Conservation (phyloP, 2,797 vertebrate genomes). For the Dipus sagitta region DNA sequence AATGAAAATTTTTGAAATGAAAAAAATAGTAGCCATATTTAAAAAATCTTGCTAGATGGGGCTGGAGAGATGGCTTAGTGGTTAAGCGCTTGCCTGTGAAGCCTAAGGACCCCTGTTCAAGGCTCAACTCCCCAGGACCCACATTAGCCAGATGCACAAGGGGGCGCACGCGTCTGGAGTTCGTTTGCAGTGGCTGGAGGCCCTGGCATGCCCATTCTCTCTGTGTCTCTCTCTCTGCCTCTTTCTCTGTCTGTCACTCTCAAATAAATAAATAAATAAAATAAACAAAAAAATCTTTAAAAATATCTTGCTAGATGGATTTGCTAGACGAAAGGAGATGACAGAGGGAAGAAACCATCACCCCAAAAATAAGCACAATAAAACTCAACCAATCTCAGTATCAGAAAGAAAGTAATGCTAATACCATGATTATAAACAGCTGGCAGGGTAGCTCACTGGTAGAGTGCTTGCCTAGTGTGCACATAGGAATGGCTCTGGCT, state of each 20-base stretch:
- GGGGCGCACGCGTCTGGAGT: too few relatives aligned
- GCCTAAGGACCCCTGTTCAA: too few relatives aligned
- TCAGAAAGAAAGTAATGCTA: background rate
- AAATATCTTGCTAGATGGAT: background rate
- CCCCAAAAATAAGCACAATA: background rate
- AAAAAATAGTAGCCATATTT: background rate
- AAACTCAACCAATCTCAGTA: background rate
- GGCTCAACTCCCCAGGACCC: too few relatives aligned
- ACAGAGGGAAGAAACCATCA: background rate
- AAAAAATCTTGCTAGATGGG: conserved; percentile 20
- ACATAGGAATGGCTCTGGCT: background rate
- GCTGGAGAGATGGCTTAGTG: too few relatives aligned
- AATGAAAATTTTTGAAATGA: conserved; percentile 15
- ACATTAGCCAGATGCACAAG: too few relatives aligned
- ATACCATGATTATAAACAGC: background rate
- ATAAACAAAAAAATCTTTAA: too few relatives aligned
- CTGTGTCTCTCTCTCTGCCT: too few relatives aligned
- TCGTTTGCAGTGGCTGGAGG: too few relatives aligned
- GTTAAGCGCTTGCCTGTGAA: too few relatives aligned
- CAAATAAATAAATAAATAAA: too few relatives aligned
- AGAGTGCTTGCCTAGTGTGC: background rate
- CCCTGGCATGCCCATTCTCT: too few relatives aligned
- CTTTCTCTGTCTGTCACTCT: too few relatives aligned
- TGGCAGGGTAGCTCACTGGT: background rate
- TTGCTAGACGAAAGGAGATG: background rate